Evolutionary conservation across 2,888 invertebrate species (phyloP).

Genomic region (Drosophila ezoana): DNA sequence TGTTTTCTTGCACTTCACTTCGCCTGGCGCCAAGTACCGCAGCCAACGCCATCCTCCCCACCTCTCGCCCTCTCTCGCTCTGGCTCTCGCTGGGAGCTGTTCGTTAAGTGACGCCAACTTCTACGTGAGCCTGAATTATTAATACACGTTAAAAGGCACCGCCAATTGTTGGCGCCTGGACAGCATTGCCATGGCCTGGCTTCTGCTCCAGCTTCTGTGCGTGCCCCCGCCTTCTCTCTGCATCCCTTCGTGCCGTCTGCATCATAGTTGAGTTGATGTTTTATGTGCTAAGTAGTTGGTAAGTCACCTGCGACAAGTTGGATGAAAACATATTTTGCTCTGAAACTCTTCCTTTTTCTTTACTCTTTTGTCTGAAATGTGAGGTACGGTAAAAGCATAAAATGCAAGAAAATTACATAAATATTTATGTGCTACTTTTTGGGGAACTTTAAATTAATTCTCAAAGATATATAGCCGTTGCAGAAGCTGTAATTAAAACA

Average conservation of each 20-base stretch:
- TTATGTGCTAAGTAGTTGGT: slow-evolving; percentile 78
- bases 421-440: neutral
- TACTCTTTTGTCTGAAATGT: slow-evolving; percentile 10
- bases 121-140: slow-evolving; percentile 82
- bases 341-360: neutral
- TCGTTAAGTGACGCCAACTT: slow-evolving; percentile 76
- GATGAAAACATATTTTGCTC: slow-evolving; percentile 62
- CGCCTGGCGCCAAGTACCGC: slow-evolving; percentile 27
- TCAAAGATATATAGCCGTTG: no score
- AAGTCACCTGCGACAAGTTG: slow-evolving; percentile 83
- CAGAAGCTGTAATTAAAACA: no score
- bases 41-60: neutral
- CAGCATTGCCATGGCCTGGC: slow-evolving; percentile 23
- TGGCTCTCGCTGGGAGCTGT: slow-evolving; percentile 19
- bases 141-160: slow-evolving; percentile 81
- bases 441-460: no score
- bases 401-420: neutral
- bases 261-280: slow-evolving; percentile 72
- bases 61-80: neutral
- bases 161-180: slow-evolving; percentile 68
- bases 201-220: neutral
- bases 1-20: slow-evolving; percentile 53
- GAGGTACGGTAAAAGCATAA: slow-evolving; percentile 8
- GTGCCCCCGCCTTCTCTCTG: neutral
- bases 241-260: slow-evolving; percentile 16